phyloP scores from a whole-genome alignment of 2,113 vertebrate genomes.

The Urocitellus parryii region DNA sequence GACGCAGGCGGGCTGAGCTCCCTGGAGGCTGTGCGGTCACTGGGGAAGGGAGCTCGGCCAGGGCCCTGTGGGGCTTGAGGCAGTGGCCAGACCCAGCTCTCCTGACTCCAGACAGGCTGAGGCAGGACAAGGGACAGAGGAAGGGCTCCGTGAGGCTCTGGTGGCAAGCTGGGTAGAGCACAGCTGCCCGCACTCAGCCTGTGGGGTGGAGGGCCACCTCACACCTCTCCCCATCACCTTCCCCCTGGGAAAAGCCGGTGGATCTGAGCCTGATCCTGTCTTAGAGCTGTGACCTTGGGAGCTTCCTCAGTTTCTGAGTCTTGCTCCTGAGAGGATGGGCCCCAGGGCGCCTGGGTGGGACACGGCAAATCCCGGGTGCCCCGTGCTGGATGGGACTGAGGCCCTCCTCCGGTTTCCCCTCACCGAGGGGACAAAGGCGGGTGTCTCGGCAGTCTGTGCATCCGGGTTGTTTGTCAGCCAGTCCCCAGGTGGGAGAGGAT shows the following conservation, averaged over 20 bases:
- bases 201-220: accelerated
- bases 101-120: background rate
- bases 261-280: background rate
- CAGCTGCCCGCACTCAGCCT: accelerated
- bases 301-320: background rate
- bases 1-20: no score
- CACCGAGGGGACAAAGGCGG: background rate
- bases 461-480: background rate
- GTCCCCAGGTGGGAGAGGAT: conserved; percentile 72
- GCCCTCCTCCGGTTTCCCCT: accelerated
- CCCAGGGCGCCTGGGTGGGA: background rate
- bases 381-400: accelerated
- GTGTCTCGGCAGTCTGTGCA: background rate
- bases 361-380: accelerated
- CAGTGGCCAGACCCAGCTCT: background rate
- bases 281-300: background rate
- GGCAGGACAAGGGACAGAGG: background rate
- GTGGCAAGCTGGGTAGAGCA: no score
- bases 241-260: background rate
- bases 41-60: background rate
- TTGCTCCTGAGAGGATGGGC: background rate
- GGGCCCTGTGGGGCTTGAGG: no score
- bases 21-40: no score
- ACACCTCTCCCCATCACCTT: no score
- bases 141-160: accelerated